Evolutionary conservation across 2,113 vertebrate species (phyloP).

Genomic region (Aviceda subcristata): DNA sequence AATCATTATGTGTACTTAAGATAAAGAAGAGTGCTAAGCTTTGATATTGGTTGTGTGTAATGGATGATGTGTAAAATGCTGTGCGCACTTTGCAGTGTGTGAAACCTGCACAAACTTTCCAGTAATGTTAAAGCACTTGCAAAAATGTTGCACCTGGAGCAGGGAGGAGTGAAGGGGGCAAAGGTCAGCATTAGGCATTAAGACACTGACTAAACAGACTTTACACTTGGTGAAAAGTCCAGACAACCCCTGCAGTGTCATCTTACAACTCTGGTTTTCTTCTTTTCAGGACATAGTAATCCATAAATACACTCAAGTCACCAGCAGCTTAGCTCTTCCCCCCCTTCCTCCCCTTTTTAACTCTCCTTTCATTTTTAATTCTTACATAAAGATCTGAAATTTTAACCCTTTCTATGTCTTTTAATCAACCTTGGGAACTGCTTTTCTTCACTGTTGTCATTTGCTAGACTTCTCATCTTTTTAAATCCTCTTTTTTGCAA

Average conservation of each 20-base stretch:
- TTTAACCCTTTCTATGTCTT: constrained; percentile 77
- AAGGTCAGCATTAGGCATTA: constrained; percentile 75
- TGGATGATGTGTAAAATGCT: neutral
- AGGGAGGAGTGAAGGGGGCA: constrained; percentile 78
- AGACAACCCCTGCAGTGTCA: constrained; percentile 82
- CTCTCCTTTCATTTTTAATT: constrained; percentile 63
- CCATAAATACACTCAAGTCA: constrained; percentile 85
- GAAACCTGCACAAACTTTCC: constrained; percentile 36
- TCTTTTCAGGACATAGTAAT: constrained; percentile 78
- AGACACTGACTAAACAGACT: constrained; percentile 82
- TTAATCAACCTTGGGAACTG: neutral
- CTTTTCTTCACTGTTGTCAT: neutral
- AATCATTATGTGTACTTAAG: neutral
- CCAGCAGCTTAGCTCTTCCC: constrained; percentile 78
- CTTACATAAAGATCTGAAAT: constrained; percentile 77
- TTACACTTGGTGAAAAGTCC: constrained; percentile 78
- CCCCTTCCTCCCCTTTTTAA: constrained; percentile 48
- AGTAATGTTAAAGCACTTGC: constrained; percentile 28
- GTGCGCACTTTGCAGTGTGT: neutral
- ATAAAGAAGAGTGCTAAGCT: neutral
- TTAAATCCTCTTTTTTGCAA: neutral
- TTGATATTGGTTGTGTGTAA: neutral
- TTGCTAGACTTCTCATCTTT: neutral
- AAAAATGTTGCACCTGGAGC: constrained; percentile 86
- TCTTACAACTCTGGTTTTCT: constrained; percentile 79